phyloP scores from a whole-genome alignment of 1,140 invertebrate genomes.

The Protaetia brevitarsis region DNA sequence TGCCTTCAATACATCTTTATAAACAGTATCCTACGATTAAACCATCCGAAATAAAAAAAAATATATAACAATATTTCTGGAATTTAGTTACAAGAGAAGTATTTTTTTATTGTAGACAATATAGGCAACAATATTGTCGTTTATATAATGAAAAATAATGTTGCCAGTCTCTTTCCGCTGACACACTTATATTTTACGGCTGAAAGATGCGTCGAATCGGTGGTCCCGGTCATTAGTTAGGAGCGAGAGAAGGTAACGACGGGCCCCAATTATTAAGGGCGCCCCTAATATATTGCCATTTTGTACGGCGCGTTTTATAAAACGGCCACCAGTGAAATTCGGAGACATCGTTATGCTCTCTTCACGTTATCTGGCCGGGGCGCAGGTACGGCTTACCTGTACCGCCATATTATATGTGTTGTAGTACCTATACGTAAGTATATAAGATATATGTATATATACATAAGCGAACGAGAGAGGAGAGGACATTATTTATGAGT shows the following conservation, averaged over 20 bases:
- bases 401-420: neutral
- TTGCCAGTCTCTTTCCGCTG: too few species aligned
- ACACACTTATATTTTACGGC: too few species aligned
- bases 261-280: constrained; percentile 11
- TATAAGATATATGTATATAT: neutral
- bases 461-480: neutral
- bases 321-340: neutral
- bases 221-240: neutral
- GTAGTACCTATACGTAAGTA: neutral
- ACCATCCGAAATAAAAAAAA: too few species aligned
- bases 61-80: too few species aligned
- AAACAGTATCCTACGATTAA: too few species aligned
- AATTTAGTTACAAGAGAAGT: too few species aligned
- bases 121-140: too few species aligned
- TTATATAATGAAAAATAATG: too few species aligned
- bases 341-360: constrained; percentile 25
- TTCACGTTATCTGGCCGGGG: constrained; percentile 21
- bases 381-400: neutral
- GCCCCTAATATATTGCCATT: constrained; percentile 16
- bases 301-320: neutral
- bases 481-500: constrained; percentile 43
- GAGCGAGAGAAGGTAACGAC: neutral
- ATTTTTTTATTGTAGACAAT: too few species aligned
- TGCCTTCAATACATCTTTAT: too few species aligned
- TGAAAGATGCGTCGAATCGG: too few species aligned